Evolutionary conservation across 2,797 vertebrate genomes (phyloP).

Genomic region (Ceryle rudis): DNA sequence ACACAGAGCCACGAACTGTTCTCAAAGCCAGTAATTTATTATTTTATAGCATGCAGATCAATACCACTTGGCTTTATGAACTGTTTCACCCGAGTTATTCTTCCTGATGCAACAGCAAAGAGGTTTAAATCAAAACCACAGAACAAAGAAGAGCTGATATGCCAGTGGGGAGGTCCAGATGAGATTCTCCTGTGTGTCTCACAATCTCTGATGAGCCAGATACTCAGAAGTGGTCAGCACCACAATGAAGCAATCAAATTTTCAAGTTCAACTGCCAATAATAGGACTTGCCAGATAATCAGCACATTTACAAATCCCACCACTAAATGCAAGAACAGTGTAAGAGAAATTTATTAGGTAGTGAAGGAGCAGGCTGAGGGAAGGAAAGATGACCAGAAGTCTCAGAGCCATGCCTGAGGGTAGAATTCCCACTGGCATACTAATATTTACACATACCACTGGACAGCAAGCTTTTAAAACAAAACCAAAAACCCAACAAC

Average conservation of each 20-base stretch:
- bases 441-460: accelerated
- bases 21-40: background rate
- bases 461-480: background rate
- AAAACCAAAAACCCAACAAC: background rate
- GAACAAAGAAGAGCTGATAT: background rate
- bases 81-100: background rate
- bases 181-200: background rate
- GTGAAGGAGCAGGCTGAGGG: background rate
- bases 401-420: background rate
- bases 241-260: background rate
- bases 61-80: background rate
- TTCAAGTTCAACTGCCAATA: accelerated
- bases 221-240: background rate
- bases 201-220: background rate
- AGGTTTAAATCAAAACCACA: background rate
- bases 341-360: accelerated
- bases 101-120: background rate
- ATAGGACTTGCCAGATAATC: background rate
- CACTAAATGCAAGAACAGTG: background rate
- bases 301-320: background rate
- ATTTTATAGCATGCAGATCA: background rate
- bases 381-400: background rate
- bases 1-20: background rate
- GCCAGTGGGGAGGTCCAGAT: background rate
- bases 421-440: background rate